Conservation (phyloP, 2,888 invertebrate species). For the Eustalomyia histrio region DNA sequence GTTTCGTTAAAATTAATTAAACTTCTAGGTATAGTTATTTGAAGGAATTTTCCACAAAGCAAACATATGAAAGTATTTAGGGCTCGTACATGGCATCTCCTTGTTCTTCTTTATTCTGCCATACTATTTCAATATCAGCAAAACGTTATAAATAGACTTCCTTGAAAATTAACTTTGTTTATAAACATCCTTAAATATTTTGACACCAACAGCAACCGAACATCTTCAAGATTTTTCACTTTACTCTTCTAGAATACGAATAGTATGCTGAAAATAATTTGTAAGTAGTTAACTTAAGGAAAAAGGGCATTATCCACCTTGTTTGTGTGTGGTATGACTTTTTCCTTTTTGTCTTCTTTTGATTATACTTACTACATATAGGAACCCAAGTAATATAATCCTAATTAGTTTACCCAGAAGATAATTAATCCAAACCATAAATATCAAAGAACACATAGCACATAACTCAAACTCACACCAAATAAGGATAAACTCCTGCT, state of each 20-base stretch:
- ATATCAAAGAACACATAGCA: slow-evolving; percentile 18
- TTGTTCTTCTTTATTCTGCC: background rate
- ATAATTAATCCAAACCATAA: slow-evolving; percentile 58
- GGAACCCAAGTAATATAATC: slow-evolving; percentile 36
- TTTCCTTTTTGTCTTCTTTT: slow-evolving; percentile 1
- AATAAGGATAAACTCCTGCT: slow-evolving; percentile 22
- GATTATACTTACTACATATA: background rate
- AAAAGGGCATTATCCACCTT: background rate
- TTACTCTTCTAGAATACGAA: background rate
- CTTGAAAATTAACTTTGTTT: slow-evolving; percentile 24
- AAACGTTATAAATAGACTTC: slow-evolving; percentile 26
- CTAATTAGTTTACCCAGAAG: slow-evolving; percentile 57
- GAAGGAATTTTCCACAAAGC: background rate
- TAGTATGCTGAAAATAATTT: background rate
- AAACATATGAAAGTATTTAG: background rate
- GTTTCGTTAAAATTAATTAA: no score
- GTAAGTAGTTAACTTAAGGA: background rate
- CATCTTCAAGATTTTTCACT: background rate
- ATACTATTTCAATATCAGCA: background rate
- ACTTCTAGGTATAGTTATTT: background rate
- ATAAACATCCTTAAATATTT: background rate
- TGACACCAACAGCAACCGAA: background rate
- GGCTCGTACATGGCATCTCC: background rate
- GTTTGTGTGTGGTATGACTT: background rate
- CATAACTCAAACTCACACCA: slow-evolving; percentile 19